Conservation (phyloP, 1,140 invertebrate species). For the Drosophila bocqueti region DNA sequence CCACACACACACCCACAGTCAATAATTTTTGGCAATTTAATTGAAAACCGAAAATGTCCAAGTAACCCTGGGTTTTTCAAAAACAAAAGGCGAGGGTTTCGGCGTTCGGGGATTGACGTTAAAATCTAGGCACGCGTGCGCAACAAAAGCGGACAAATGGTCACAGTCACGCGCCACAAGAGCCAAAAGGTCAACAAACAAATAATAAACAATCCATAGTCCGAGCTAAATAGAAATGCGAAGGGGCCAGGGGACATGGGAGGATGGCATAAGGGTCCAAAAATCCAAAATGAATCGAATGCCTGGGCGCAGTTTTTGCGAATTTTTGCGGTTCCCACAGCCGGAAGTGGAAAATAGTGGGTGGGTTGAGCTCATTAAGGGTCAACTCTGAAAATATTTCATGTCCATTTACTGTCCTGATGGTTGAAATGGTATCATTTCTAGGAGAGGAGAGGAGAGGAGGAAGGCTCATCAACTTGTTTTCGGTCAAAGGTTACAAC, state of each 20-base stretch:
- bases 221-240: conserved; percentile 27
- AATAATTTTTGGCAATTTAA: conserved; percentile 61
- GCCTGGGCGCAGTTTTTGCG: conserved; percentile 14
- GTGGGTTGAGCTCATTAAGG: conserved; percentile 43
- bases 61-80: conserved; percentile 15
- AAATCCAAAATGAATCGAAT: conserved; percentile 11
- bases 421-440: conserved; percentile 39
- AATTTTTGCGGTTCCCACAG: conserved; percentile 40
- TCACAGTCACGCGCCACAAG: conserved; percentile 55
- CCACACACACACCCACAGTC: conserved; percentile 18
- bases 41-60: conserved; percentile 43
- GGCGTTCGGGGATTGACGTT: conserved; percentile 1
- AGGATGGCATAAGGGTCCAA: conserved; percentile 10
- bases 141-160: conserved; percentile 51
- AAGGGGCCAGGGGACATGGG: neutral
- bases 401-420: conserved; percentile 44
- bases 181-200: conserved; percentile 58
- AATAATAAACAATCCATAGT: conserved; percentile 46
- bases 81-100: conserved; percentile 14
- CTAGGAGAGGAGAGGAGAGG: neutral
- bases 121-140: conserved; percentile 47
- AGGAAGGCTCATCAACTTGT: conserved; percentile 18
- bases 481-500: conserved; percentile 21
- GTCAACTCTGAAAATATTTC: conserved; percentile 47
- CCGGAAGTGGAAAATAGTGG: conserved; percentile 1